Conservation (phyloP, 2,797 vertebrate genomes). For the Semotilus atromaculatus region DNA sequence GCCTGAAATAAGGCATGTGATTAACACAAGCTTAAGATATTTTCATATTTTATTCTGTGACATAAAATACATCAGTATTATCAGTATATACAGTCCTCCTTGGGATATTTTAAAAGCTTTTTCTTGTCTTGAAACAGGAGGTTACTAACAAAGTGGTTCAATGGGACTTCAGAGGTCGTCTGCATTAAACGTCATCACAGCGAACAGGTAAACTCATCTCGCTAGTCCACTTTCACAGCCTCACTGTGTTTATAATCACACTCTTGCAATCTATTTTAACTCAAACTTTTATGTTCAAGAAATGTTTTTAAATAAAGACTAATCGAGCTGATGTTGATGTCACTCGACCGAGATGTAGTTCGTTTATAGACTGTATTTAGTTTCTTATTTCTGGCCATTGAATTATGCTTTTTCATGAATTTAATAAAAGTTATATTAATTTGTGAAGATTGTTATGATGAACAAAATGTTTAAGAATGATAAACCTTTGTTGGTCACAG, state of each 20-base stretch:
- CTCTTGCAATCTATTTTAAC: neutral
- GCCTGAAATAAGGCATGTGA: neutral
- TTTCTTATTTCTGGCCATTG: neutral
- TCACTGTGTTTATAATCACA: neutral
- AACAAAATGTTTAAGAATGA: neutral
- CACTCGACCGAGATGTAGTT: neutral
- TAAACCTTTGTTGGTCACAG: neutral
- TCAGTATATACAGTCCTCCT: no score
- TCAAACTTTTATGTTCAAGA: neutral
- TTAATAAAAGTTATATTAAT: neutral
- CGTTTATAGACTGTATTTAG: neutral
- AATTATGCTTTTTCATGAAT: neutral
- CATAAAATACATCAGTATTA: neutral
- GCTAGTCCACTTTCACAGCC: no score
- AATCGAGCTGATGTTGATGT: neutral
- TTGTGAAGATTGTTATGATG: neutral
- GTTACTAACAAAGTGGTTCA: neutral
- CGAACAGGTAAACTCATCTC: neutral
- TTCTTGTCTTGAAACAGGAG: neutral
- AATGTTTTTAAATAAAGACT: neutral
- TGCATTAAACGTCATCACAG: neutral
- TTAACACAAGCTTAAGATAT: neutral
- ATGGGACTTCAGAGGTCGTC: neutral
- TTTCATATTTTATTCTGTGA: neutral
- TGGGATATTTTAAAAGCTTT: neutral